phyloP scores from a whole-genome alignment of 2,797 vertebrate genomes.

The Adelosebastes latens region DNA sequence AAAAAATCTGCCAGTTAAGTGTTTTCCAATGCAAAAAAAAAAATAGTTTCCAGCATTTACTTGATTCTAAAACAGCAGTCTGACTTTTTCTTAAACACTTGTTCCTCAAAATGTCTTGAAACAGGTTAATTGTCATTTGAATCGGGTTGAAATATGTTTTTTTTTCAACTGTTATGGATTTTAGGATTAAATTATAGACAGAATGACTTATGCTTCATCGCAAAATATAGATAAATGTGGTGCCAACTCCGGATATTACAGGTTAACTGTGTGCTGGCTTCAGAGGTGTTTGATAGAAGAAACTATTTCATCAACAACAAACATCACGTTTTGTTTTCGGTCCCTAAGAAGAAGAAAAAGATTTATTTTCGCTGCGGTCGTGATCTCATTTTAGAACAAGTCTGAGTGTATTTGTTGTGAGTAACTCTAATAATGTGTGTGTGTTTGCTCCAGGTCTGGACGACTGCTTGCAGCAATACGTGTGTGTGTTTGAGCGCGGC shows the following conservation, averaged over 20 bases:
- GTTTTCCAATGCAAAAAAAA: neutral
- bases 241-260: neutral
- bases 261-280: neutral
- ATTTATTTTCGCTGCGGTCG: neutral
- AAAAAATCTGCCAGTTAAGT: neutral
- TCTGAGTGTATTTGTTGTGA: neutral
- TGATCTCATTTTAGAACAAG: conserved; percentile 20
- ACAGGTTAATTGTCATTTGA: neutral
- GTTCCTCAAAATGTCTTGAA: neutral
- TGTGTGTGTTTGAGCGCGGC: conserved; percentile 95
- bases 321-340: neutral
- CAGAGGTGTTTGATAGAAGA: neutral
- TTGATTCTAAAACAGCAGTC: neutral
- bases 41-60: neutral
- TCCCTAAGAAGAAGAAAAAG: neutral
- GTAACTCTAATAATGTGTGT: conserved; percentile 21
- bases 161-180: neutral
- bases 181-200: neutral
- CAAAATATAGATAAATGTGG: neutral
- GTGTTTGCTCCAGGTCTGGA: conserved; percentile 88
- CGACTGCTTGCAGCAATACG: conserved; percentile 96
- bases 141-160: neutral
- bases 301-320: neutral
- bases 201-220: neutral
- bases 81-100: neutral